These are phyloP conservation scores for Parapsyche elsis DNA, from an alignment of 1,140 invertebrate species.

Conservation along the genomic window DNA sequence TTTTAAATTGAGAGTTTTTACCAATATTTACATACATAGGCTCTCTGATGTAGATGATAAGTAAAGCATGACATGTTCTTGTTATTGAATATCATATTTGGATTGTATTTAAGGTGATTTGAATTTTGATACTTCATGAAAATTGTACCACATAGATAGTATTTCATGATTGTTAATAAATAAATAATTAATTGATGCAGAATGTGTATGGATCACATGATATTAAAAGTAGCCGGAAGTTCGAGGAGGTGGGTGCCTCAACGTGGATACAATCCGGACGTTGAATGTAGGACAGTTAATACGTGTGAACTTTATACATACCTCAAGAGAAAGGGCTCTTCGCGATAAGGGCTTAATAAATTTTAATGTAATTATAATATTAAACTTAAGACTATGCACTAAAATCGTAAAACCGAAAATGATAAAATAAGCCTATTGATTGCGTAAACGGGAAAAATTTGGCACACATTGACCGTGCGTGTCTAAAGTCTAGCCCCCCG, in stretches of 20 bases:
- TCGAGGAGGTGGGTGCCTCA: not conserved
- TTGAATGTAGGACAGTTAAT: not conserved
- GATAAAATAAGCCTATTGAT: no score
- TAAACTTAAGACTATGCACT: not conserved
- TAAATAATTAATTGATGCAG: not conserved
- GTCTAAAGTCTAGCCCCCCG: not conserved
- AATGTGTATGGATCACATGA: not conserved
- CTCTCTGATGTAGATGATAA: no score
- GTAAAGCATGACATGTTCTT: no score
- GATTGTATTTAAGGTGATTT: no score
- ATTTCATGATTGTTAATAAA: no score
- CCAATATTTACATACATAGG: no score
- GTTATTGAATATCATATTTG: no score
- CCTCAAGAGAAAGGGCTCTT: not conserved
- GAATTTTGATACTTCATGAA: no score
- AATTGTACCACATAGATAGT: no score
- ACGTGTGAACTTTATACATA: slow-evolving; percentile 23
- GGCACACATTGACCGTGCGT: not conserved
- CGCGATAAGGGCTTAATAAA: not conserved
- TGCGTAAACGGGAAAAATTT: not conserved
- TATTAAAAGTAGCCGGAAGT: not conserved
- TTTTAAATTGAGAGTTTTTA: no score
- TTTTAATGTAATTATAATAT: slow-evolving; percentile 6
- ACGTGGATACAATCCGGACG: not conserved
- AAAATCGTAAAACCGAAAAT: not conserved